Evolutionary conservation across 2,888 invertebrate species (phyloP), one percentile per base, ranked within the genome.

Genomic region (Eilema sororculum): DNA sequence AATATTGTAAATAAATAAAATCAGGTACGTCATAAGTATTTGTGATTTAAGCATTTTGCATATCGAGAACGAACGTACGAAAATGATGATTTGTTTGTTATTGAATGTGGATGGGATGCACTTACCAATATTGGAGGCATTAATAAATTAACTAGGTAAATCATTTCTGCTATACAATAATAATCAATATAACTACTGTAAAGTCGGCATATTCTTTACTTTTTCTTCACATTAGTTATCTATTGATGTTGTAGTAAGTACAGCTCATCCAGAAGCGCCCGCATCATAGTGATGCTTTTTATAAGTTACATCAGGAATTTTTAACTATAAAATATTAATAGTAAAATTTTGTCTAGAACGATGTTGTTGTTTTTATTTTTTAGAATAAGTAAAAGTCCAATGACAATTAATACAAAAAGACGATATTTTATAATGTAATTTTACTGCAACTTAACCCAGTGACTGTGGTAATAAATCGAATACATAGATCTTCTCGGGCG

Each of bases 201-300:
- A 71, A 75, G 69, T 70, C 68, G 61, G 37, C 56, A 28, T 77
- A 67, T 57, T 74, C 57, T 65, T 73, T 64, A 61, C 65, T 69
- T 71, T 73, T 68, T 60, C 71, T 73, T 73, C 76, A 72, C 12
- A 13, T 69, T 72, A 74, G 69, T 72, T 69, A 78, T 73, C 65
- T 37, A 67, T 74, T 72, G 65, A 67, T 75, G 73, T 76, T 83
- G 76, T 77, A 78, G 84, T 88, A 88, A 87, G 86, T 88, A 77
- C 87, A 88, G 77, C 87, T 90, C 89, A 89, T 90, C 86, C 84
- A 78, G 72, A 81, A 84, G 79, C 78, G 78, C 74, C 77, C 87
- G 86, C 88, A 89, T 90, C 89, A 85, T 78, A 85, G 78, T 89
- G 88, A 90, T 89, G 89, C 79, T 76, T 87, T 90, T 90, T 87